Evolutionary conservation across 1,140 invertebrate genomes (phyloP), one percentile per base, ranked within the genome.

Genomic region (Hormaphis cornu): DNA sequence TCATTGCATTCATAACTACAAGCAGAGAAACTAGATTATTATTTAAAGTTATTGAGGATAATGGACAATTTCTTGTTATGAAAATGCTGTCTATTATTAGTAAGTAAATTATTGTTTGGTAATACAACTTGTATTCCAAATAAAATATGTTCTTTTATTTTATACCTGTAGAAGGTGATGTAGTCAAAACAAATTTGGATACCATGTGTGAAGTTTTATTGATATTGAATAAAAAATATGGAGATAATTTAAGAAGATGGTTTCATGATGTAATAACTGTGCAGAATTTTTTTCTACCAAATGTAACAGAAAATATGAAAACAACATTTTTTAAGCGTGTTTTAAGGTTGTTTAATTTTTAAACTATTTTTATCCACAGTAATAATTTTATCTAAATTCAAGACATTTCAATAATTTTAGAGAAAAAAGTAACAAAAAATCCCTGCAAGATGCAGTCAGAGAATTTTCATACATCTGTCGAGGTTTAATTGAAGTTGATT

Each of bases 391-490:
- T 46, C 18, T 37, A 8, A 37, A 37, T 37, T 37, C 35, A 37
- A 46, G 7, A 26, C 12, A 63, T 20, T 33, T 22, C 9, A 42
- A n/a, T 30, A 16, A 53, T 48, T 46, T 74, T 50, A 80, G 81
- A 16, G 81, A 85, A 72, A 75, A 79, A 54, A 78, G 76, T 3
- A 84, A 83, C 72, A 84, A 83, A 73, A 72, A 78, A 18, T 80
- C 79, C 70, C 71, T 85, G 10, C 79, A 79, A 71, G 82, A 85
- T 35, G 77, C 76, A 9, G 76, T 86, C 2, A 80, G 79, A 72
- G 80, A 84, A 53, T 86, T 85, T 72, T 80, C 81, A 33, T 73
- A 85, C 14, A 75, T 82, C 9, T 86, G 83, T 74, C 76, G 81
- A 56, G 82, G 82, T 28, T 72, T 84, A 42, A 76, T 80, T 50